Conservation (phyloP, 2,113 vertebrate species). For the Tichodroma muraria region DNA sequence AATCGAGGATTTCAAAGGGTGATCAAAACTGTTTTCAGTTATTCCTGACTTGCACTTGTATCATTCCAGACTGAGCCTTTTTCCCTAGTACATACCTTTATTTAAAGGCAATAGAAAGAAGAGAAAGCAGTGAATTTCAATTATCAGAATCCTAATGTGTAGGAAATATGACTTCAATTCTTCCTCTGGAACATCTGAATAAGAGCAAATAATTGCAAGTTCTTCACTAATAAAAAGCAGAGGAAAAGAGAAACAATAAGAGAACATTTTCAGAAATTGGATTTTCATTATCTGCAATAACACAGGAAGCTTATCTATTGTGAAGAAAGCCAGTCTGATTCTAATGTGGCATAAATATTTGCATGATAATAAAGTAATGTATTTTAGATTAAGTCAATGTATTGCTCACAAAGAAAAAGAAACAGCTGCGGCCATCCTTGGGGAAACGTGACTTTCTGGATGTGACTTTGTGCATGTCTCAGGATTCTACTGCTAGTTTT, state of each 20-base stretch:
- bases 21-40: conserved; percentile 59
- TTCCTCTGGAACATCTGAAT: conserved; percentile 39
- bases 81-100: neutral
- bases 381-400: conserved; percentile 12
- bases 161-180: conserved; percentile 42
- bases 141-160: conserved; percentile 13
- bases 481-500: neutral
- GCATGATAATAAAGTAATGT: conserved; percentile 35
- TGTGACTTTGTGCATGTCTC: neutral
- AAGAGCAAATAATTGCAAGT: conserved; percentile 13
- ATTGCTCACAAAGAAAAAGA: neutral
- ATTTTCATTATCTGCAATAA: conserved; percentile 27
- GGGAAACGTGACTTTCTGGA: neutral
- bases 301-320: conserved; percentile 35
- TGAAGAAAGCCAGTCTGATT: conserved; percentile 12
- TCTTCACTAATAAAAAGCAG: conserved; percentile 23
- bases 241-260: conserved; percentile 18
- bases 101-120: conserved; percentile 26
- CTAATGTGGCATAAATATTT: conserved; percentile 37
- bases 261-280: conserved; percentile 38
- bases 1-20: conserved; percentile 43
- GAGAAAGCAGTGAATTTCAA: conserved; percentile 48
- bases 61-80: conserved; percentile 29
- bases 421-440: neutral
- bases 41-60: conserved; percentile 51